Percentiles rank a stretch among this genome's conserved stretches.
Evolutionary conservation across 2,797 vertebrate species (phyloP).

Genomic region (Clamator glandarius): DNA sequence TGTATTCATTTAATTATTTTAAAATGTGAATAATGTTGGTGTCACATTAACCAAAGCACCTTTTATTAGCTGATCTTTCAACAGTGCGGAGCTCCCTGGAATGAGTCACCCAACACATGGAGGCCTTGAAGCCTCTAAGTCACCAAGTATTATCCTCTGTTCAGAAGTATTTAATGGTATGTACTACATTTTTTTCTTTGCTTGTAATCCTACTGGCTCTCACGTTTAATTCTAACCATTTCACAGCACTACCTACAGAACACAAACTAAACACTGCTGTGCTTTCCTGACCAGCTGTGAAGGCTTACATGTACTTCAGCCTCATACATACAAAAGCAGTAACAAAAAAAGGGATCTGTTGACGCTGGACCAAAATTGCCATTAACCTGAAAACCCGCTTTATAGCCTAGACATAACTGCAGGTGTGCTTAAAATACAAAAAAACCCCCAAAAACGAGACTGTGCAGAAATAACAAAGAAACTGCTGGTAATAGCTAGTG

Average conservation of each 20-base stretch:
- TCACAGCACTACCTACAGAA: neutral
- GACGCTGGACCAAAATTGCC: neutral
- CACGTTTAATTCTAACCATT: neutral
- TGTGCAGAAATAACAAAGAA: neutral
- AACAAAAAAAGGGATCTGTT: neutral
- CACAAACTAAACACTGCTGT: neutral
- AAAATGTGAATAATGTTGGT: neutral
- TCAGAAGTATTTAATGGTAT: neutral
- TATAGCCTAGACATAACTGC: neutral
- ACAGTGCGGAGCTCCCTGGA: neutral
- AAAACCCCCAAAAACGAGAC: no score
- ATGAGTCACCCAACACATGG: neutral
- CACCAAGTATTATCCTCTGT: neutral
- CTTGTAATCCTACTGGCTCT: neutral
- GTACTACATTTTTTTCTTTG: rapidly evolving
- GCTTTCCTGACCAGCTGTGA: neutral
- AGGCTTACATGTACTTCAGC: neutral
- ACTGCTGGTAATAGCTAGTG: neutral
- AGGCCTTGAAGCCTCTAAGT: neutral
- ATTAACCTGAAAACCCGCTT: neutral
- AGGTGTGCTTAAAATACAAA: neutral
- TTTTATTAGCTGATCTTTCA: neutral
- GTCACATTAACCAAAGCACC: neutral
- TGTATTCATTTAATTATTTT: neutral
- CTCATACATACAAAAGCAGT: neutral